Evolutionary conservation across 2,113 vertebrate genomes (phyloP).

Genomic region (Vanacampus margaritifer): DNA sequence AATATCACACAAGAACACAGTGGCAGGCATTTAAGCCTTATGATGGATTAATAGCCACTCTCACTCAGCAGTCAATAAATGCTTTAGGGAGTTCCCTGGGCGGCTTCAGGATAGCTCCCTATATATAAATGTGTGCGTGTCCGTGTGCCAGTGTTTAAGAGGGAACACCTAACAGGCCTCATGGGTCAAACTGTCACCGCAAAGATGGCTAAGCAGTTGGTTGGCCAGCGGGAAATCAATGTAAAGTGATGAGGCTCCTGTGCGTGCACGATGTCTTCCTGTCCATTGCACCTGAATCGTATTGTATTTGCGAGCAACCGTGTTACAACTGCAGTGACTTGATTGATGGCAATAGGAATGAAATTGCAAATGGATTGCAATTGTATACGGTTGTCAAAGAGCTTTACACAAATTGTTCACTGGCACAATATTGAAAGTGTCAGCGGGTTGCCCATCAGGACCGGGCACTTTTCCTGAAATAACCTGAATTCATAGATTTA

Average conservation of each 20-base stretch:
- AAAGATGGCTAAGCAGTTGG: constrained; percentile 63
- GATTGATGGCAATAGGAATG: not conserved
- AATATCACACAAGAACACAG: constrained; percentile 18
- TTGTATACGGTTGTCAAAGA: not conserved
- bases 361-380: not conserved
- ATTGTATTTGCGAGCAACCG: not conserved
- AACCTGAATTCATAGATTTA: not conserved
- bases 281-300: not conserved
- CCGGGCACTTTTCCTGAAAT: not conserved
- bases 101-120: constrained; percentile 41
- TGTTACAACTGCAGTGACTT: not conserved
- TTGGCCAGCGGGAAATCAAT: constrained; percentile 64
- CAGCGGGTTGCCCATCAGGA: not conserved
- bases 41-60: constrained; percentile 67
- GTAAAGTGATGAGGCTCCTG: constrained; percentile 47
- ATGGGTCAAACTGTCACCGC: constrained; percentile 65
- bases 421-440: not conserved
- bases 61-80: constrained; percentile 62
- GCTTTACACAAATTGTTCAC: not conserved
- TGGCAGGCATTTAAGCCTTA: constrained; percentile 59
- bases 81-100: constrained; percentile 59
- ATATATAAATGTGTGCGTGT: not conserved
- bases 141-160: constrained; percentile 10
- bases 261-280: constrained; percentile 13
- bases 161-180: constrained; percentile 55